Evolutionary conservation across 2,113 vertebrate genomes (phyloP), one percentile per base, ranked within the genome.

Genomic region (Pomatostomus ruficeps): DNA sequence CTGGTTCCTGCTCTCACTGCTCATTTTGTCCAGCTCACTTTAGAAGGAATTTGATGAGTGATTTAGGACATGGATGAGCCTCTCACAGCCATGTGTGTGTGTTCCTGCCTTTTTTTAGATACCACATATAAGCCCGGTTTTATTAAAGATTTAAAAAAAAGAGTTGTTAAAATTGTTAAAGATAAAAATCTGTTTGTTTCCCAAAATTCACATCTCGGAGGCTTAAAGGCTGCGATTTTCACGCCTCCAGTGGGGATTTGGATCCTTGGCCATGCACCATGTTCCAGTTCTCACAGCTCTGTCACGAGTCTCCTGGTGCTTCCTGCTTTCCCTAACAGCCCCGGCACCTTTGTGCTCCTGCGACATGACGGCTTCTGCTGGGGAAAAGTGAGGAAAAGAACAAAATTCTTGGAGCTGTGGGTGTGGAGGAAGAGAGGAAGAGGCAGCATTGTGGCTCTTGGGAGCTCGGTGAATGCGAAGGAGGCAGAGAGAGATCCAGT

Each of bases 211-310:
- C 71, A 52, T 93, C 31, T 71, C 84, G 89, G 63, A 65, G 62
- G 70, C 74, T 91, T 61, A 85, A 85, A 85, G 82, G 66, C 85
- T 94, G 90, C 88, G 92, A 91, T 92, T 95, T 92, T 96, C 89
- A 89, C 95, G 5, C 82, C 78, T 85, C 2, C 16, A 0, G 57
- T 31, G 91, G 24, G 65, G 70, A 29, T 82, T 91, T 70, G 85
- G 82, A 12, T 78, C 7, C 74, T 95, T 91, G 95, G 88, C 85
- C 78, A 3, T 25, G 45, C 48, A 91, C 73, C 51, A 25, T 4
- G 20, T 93, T 91, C 54, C 61, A 85, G n/a, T 89, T 94, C 85
- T 91, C 45, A 36, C 80, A 55, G 23, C 26, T 82, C 88, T 91
- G 45, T 93, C 81, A 45, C 7, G 25, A 91, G 81, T 49, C 62